Evolutionary conservation across 1,140 invertebrate genomes (phyloP).

Genomic region (Aplysia californica): DNA sequence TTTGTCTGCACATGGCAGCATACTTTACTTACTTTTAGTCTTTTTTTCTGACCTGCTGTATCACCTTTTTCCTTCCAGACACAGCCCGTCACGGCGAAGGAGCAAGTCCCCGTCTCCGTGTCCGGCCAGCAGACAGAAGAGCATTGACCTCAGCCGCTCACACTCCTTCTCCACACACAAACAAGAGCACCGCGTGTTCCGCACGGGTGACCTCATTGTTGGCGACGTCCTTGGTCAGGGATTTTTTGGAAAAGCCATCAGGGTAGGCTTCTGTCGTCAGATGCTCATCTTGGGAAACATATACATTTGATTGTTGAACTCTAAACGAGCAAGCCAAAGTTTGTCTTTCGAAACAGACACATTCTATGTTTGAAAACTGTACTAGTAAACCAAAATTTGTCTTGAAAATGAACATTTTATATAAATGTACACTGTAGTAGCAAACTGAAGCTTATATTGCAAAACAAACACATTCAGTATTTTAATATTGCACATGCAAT

Average conservation of each 20-base stretch:
- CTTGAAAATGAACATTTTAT: no score
- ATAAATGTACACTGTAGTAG: no score
- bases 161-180: constrained; percentile 86
- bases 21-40: background rate
- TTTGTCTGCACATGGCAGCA: no score
- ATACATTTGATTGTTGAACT: background rate
- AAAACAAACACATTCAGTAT: no score
- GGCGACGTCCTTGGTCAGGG: constrained; percentile 91
- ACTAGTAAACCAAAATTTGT: no score
- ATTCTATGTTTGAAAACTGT: no score
- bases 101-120: constrained; percentile 62
- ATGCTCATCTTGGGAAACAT: no score
- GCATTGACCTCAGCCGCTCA: constrained; percentile 82
- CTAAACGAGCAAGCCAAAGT: no score
- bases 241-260: constrained; percentile 87
- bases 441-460: no score
- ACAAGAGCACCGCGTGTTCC: constrained; percentile 85
- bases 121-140: constrained; percentile 48
- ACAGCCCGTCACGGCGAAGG: constrained; percentile 51
- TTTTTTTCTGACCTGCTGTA: background rate
- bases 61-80: constrained; percentile 35
- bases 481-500: no score
- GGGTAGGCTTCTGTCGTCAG: constrained; percentile 49
- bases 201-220: constrained; percentile 88
- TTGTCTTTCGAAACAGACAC: no score